Conservation (phyloP, 2,113 vertebrate species). For the Peromyscus californicus region DNA sequence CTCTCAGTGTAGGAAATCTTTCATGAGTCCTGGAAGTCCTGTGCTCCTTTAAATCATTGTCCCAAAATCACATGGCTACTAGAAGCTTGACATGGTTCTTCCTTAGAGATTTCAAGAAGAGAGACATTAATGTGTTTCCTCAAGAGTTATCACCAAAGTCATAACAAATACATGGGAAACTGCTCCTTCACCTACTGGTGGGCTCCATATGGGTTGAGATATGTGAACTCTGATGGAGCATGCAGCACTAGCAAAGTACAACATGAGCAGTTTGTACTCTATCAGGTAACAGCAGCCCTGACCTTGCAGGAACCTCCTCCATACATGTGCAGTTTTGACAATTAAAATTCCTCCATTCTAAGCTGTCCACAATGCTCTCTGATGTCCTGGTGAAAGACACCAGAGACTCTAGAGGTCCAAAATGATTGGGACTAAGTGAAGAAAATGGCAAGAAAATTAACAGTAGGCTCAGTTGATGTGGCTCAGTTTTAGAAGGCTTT, state of each 20-base stretch:
- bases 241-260: background rate
- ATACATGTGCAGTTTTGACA: background rate
- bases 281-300: background rate
- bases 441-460: background rate
- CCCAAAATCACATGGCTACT: background rate
- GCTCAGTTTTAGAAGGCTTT: background rate
- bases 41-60: background rate
- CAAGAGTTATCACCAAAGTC: background rate
- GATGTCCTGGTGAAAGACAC: background rate
- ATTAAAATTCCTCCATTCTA: background rate
- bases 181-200: background rate
- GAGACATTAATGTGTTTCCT: background rate
- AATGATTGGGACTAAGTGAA: background rate
- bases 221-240: background rate
- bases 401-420: background rate
- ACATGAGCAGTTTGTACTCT: background rate
- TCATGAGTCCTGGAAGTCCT: background rate
- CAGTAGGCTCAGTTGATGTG: background rate
- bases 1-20: background rate
- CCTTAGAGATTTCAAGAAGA: background rate
- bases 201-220: background rate
- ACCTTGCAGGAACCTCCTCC: background rate
- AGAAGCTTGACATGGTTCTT: background rate
- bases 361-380: background rate
- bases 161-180: background rate